Percentiles rank a stretch among this genome's conserved stretches.
Evolutionary conservation across 2,888 invertebrate species (phyloP).

Genomic region (Psylliodes chrysocephalus): DNA sequence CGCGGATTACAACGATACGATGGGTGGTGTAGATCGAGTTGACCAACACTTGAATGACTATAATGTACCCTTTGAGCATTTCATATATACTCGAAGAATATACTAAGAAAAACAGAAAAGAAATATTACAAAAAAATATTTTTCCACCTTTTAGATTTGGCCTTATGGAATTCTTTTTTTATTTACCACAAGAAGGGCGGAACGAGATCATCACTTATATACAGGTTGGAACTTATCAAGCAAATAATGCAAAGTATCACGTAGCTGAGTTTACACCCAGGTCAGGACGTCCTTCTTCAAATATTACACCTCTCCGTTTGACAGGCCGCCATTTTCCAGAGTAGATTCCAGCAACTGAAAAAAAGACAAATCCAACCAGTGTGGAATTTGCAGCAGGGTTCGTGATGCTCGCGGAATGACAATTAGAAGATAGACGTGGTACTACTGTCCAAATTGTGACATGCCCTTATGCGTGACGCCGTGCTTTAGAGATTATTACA

Average conservation of each 20-base stretch:
- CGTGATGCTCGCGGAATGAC: not conserved
- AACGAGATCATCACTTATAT: not conserved
- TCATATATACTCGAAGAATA: too few relatives aligned
- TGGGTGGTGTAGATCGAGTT: conserved; percentile 51
- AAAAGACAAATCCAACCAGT: not conserved
- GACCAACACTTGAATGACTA: conserved; percentile 46
- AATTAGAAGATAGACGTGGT: not conserved
- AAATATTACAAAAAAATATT: conserved; percentile 49
- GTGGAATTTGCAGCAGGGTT: not conserved
- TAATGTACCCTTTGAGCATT: conserved; percentile 31
- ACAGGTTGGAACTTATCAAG: not conserved
- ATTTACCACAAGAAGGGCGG: not conserved
- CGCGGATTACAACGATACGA: conserved; percentile 48
- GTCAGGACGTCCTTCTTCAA: not conserved
- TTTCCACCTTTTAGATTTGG: conserved; percentile 45
- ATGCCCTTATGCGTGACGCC: not conserved
- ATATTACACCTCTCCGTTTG: not conserved
- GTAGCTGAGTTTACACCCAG: too few relatives aligned
- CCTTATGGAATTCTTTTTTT: conserved; percentile 47
- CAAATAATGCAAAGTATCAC: not conserved
- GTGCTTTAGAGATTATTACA: not conserved
- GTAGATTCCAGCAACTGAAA: not conserved
- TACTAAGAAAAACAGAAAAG: conserved; percentile 45
- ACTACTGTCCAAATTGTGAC: not conserved
- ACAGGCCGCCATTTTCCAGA: not conserved